Evolutionary conservation across 1,140 invertebrate species (phyloP), one percentile per base, ranked within the genome.

Genomic region (Macrotrachela quadricornifera): DNA sequence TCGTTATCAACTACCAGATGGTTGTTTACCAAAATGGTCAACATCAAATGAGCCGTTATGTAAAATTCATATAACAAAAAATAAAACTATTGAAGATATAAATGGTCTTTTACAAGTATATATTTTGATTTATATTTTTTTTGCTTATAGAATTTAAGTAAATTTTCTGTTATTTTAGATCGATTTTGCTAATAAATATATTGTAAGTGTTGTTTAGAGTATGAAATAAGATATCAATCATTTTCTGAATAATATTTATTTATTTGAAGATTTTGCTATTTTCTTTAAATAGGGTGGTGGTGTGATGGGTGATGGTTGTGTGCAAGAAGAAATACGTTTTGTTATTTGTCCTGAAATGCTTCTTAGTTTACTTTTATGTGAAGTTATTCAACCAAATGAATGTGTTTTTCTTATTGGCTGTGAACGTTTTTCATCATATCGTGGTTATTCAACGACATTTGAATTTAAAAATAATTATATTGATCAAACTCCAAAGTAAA

Each of bases 291-390:
- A 30, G 21, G 92, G 92, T 14, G 91, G 92, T 36, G 91, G 91
- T 13, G 88, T 95, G 1, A 68, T 97, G 16, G 75, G 79, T 1
- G 70, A 76, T 56, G 90, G 90, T 0, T 84, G 80, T 65, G 88
- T 95, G 2, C 88, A 99, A 72, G 92, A 99, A 73, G 92, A 99
- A 73, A 96, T 97, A 59, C 74, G 87, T 43, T 96, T 96, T 69
- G 76, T 92, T 6, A 85, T 94, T 55, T 92, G 85, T 68, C 92
- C 92, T 0, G 92, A 97, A 70, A 72, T 96, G 55, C 74, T 97
- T 43, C 70, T 87, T 1, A 77, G 82, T 0, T 77, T 85, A 65
- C 72, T 97, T 1, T 83, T 97, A 57, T 83, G 83, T 10, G 86
- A 95, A 69, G 73, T 71, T 53, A 69, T 95, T 48, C 75, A 76